Conservation (phyloP, 2,797 vertebrate genomes). For the Calcarius lapponicus region DNA sequence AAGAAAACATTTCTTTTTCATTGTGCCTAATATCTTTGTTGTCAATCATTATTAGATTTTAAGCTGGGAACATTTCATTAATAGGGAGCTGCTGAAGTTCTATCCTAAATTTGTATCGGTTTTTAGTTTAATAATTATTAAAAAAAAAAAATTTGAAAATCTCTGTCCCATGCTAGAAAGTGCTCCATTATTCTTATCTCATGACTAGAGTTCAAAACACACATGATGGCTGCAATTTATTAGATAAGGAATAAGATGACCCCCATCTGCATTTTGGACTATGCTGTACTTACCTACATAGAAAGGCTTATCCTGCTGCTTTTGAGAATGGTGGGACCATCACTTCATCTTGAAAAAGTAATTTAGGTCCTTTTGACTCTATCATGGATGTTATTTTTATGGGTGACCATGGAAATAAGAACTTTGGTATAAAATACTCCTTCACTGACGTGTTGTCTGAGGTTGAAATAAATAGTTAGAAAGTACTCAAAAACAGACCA, state of each 20-base stretch:
- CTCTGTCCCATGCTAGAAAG: not conserved
- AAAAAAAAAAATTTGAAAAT: not conserved
- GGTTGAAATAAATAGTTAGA: not conserved
- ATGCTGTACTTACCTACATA: not conserved
- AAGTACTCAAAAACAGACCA: not conserved
- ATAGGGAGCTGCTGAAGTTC: not conserved
- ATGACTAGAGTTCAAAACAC: not conserved
- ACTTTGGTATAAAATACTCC: not conserved
- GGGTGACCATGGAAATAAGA: not conserved
- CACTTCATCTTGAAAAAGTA: not conserved
- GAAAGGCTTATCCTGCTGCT: not conserved
- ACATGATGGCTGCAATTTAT: not conserved
- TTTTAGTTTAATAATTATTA: not conserved
- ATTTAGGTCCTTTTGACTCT: not conserved
- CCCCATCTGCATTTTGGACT: not conserved
- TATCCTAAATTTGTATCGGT: not conserved
- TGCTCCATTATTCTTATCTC: not conserved
- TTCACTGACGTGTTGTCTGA: not conserved
- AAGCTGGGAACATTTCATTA: not conserved
- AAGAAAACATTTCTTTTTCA: not conserved
- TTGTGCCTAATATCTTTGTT: slow-evolving; percentile 8
- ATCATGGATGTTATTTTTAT: not conserved
- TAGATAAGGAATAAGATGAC: not conserved
- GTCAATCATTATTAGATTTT: slow-evolving; percentile 1
- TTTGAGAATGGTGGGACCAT: not conserved